Conservation (phyloP, 2,888 invertebrate species). For the Cyclophora albipunctata region DNA sequence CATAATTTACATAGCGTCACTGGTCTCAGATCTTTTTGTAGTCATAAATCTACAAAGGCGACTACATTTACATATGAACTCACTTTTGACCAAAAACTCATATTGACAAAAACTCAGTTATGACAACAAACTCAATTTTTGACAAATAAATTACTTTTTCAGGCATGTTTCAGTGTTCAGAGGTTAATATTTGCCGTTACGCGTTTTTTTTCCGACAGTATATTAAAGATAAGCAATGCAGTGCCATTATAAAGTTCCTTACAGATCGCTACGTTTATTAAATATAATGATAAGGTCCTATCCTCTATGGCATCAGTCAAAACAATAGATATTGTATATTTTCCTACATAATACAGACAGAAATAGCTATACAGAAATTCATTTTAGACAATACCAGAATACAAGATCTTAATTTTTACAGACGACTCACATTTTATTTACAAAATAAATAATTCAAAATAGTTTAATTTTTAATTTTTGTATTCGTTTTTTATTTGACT, state of each 20-base stretch:
- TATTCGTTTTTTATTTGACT: slow-evolving; percentile 11
- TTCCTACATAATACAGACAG: slow-evolving; percentile 64
- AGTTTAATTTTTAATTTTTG: slow-evolving; percentile 19
- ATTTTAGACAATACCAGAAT: slow-evolving; percentile 74
- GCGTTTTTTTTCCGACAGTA: no score
- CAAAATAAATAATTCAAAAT: slow-evolving; percentile 29
- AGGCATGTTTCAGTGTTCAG: no score
- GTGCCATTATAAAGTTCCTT: slow-evolving; percentile 15
- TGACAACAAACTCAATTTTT: no score
- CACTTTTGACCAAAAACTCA: no score
- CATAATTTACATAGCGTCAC: no score
- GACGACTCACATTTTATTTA: slow-evolving; percentile 44
- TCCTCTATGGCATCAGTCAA: slow-evolving; percentile 39
- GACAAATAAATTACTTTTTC: no score
- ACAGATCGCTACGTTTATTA: slow-evolving; percentile 4
- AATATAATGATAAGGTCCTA: slow-evolving; percentile 15
- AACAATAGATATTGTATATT: slow-evolving; percentile 67
- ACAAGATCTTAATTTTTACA: slow-evolving; percentile 76
- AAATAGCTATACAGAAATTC: slow-evolving; percentile 65
- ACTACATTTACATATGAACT: no score
- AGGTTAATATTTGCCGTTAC: no score
- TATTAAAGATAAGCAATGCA: not conserved
- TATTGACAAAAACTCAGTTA: no score
- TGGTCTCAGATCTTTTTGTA: no score
- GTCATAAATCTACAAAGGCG: no score